phyloP scores from a whole-genome alignment of 2,888 invertebrate species.

The Dicyrtoma fusca region DNA sequence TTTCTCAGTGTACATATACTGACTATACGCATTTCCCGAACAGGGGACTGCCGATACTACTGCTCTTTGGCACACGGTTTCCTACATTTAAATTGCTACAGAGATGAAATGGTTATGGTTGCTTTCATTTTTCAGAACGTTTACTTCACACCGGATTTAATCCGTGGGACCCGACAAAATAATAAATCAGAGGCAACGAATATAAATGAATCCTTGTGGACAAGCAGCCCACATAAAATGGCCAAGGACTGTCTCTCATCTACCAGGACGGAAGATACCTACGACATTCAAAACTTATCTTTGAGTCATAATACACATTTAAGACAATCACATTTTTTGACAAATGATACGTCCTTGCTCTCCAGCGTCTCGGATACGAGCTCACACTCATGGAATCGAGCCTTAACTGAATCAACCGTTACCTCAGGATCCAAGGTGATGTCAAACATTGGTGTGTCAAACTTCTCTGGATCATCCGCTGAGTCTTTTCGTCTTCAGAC shows the following conservation, averaged over 20 bases:
- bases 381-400: no score
- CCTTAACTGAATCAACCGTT: no score
- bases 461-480: no score
- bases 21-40: no score
- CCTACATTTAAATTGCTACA: no score
- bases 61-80: no score
- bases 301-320: no score
- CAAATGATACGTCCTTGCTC: neutral
- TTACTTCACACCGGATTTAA: constrained; percentile 51
- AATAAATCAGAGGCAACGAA: neutral
- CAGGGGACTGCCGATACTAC: no score
- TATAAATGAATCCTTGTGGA: neutral
- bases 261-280: neutral
- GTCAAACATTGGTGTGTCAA: no score
- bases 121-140: constrained; percentile 33
- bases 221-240: neutral
- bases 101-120: neutral
- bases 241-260: neutral
- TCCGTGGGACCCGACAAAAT: constrained; percentile 47
- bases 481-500: neutral
- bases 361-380: no score
- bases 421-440: no score
- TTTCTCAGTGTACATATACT: no score
- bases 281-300: neutral
- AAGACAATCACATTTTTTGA: neutral